These are phyloP conservation scores for Darevskia mixta DNA, from an alignment of 2,797 vertebrate species.

Conservation along the genomic window DNA sequence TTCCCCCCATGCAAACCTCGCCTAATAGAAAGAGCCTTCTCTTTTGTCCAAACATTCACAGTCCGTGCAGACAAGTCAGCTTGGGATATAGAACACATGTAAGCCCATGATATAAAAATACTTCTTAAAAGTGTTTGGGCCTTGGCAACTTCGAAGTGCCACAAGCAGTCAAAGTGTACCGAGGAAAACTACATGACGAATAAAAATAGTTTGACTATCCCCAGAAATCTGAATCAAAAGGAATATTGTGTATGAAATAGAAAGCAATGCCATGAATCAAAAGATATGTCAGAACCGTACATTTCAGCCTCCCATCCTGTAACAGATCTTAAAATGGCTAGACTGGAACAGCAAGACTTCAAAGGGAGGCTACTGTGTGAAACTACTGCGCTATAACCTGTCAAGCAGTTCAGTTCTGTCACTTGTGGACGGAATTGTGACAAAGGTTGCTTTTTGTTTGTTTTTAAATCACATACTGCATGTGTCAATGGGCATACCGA, in stretches of 20 bases:
- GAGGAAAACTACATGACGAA: constrained; percentile 25
- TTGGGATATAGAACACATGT: constrained; percentile 13
- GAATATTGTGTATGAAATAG: no score
- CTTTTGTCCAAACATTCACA: constrained; percentile 4
- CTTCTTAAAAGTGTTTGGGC: not conserved
- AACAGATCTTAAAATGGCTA: not conserved
- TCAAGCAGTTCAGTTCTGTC: not conserved
- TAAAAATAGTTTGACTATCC: constrained; percentile 42
- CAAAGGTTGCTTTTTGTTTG: not conserved
- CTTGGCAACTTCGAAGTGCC: constrained; percentile 30
- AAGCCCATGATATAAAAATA: constrained; percentile 48
- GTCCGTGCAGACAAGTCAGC: not conserved
- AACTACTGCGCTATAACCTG: not conserved
- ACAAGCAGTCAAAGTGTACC: constrained; percentile 46
- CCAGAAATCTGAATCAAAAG: not conserved
- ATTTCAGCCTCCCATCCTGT: not conserved
- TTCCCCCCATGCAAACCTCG: not conserved
- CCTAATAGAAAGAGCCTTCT: not conserved
- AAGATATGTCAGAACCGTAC: not conserved
- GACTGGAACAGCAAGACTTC: not conserved
- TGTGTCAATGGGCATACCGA: no score
- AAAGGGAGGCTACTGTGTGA: not conserved
- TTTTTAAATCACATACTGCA: no score
- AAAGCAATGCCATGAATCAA: not conserved
- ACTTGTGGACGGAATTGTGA: not conserved